Evolutionary conservation across 2,797 vertebrate species (phyloP).

Genomic region (Numenius phaeopus): DNA sequence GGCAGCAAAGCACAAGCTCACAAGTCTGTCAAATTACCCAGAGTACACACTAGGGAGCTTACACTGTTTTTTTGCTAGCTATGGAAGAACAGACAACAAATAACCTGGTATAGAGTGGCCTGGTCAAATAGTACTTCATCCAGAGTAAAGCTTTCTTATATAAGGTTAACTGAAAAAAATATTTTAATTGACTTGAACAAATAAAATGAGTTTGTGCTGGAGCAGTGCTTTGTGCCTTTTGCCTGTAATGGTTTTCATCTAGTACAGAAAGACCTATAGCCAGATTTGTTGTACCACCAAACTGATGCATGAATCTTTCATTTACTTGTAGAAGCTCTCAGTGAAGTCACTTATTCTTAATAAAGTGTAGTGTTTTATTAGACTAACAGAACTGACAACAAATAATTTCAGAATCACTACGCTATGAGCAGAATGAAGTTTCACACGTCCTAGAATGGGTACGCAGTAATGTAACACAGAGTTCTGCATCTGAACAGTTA

Average conservation of each 20-base stretch:
- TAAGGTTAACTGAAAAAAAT: background rate
- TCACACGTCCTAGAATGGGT: background rate
- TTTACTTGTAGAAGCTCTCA: background rate
- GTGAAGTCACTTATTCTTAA: background rate
- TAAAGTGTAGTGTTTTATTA: background rate
- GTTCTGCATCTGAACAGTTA: background rate
- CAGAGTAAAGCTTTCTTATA: background rate
- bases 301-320: background rate
- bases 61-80: background rate
- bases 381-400: background rate
- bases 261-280: background rate
- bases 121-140: background rate
- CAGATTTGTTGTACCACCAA: background rate
- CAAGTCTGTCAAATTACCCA: background rate
- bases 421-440: background rate
- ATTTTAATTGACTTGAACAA: background rate
- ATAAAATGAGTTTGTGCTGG: background rate
- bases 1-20: background rate
- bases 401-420: background rate
- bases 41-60: background rate
- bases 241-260: background rate
- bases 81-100: background rate
- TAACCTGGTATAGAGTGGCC: background rate
- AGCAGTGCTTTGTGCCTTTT: background rate
- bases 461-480: accelerated